Conservation (phyloP, 2,797 vertebrate species). For the Eurystomus glaucurus region DNA sequence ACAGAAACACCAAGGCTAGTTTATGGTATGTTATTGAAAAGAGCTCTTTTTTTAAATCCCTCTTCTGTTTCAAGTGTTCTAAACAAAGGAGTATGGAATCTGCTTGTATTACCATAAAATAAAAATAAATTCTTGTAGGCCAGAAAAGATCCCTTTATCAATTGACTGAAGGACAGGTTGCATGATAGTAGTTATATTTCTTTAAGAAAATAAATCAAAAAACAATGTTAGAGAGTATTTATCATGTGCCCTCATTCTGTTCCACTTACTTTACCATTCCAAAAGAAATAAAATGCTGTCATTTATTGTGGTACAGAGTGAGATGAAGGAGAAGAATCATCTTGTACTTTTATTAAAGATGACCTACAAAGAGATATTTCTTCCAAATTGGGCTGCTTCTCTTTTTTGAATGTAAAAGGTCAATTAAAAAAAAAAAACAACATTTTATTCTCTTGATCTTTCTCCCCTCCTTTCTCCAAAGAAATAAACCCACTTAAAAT, state of each 20-base stretch:
- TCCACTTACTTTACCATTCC: constrained; percentile 57
- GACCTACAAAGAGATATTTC: constrained; percentile 32
- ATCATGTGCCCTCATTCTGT: constrained; percentile 68
- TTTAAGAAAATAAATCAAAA: constrained; percentile 33
- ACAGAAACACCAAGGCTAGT: not conserved
- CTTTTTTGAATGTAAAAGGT: constrained; percentile 30
- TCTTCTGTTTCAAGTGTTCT: constrained; percentile 20
- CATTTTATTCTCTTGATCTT: not conserved
- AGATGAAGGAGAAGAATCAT: constrained; percentile 28
- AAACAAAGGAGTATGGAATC: not conserved
- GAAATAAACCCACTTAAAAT: not conserved
- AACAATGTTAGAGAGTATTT: constrained; percentile 40
- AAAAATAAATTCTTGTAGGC: not conserved
- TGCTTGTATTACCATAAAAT: not conserved
- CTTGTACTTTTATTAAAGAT: constrained; percentile 56
- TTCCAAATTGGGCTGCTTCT: constrained; percentile 37
- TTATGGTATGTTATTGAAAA: not conserved
- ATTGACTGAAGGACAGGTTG: not conserved
- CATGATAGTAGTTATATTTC: not conserved
- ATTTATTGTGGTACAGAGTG: constrained; percentile 24
- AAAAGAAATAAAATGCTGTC: constrained; percentile 56
- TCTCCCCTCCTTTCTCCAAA: not conserved
- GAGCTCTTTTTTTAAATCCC: not conserved
- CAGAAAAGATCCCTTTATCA: not conserved
- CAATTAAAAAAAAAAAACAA: not conserved